Percentiles rank a stretch among this genome's conserved stretches.
These are phyloP conservation scores for Plagodis pulveraria DNA, from an alignment of 2,888 invertebrate species.

Conservation along the genomic window DNA sequence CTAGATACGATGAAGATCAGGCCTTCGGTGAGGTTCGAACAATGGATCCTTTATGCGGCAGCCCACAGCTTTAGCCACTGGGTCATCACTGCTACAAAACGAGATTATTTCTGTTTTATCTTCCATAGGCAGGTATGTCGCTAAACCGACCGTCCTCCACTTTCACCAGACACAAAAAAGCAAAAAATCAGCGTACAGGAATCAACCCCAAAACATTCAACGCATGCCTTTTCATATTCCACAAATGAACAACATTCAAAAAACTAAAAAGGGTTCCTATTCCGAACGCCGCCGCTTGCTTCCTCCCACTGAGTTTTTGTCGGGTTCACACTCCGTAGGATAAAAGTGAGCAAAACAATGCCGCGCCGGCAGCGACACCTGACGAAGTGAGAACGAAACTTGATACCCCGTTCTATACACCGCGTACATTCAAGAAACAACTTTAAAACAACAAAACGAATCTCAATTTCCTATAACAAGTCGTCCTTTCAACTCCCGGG, in stretches of 20 bases:
- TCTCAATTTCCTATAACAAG: conserved; percentile 41
- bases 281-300: conserved; percentile 57
- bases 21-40: too few species aligned
- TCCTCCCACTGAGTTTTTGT: conserved; percentile 67
- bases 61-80: too few species aligned
- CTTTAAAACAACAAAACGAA: conserved; percentile 42
- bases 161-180: conserved; percentile 49
- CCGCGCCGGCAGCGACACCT: conserved; percentile 80
- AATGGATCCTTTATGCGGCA: too few species aligned
- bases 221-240: conserved; percentile 50
- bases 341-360: conserved; percentile 79
- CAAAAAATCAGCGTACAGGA: conserved; percentile 45
- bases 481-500: conserved; percentile 20
- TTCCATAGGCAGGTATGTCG: neutral
- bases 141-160: conserved; percentile 31
- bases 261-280: conserved; percentile 60
- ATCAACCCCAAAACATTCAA: conserved; percentile 51
- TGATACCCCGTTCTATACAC: conserved; percentile 59
- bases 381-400: conserved; percentile 82
- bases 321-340: conserved; percentile 79
- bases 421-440: conserved; percentile 37
- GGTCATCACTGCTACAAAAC: too few species aligned
- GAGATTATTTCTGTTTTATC: too few species aligned
- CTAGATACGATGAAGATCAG: too few species aligned
- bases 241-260: conserved; percentile 38